Base-by-base conservation (phyloP, 2,113 vertebrate genomes). In the Dipodomys merriami region DNA sequence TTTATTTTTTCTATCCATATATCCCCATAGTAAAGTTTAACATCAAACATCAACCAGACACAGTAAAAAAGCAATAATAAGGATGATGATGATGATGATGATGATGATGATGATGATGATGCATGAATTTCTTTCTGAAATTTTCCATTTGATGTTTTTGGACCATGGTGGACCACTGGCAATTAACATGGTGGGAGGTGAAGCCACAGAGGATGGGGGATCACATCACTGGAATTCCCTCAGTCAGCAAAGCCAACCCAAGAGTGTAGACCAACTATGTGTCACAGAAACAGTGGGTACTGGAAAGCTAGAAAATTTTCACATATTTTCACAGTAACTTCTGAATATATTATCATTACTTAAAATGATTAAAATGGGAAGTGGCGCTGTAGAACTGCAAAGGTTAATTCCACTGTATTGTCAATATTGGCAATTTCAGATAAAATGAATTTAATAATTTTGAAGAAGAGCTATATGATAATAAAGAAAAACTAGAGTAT, bases 341-440 rank as follows among this genome's bases (percentile, higher is more conserved):
- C 69, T 89, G 72, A 92, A 73, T 88, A 69, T 73, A 79, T 88
- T 92, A 82, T 69, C 33, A 78, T 76, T 92, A 53, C 46, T 69
- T 91, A 88, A 91, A 92, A 80, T 86, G 29, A 80, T 89, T 67
- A 94, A 30, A 39, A 39, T 39, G n/a, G n/a, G n/a, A n/a, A n/a
- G n/a, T n/a, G n/a, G n/a, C n/a, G n/a, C n/a, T n/a, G n/a, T n/a
- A n/a, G n/a, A n/a, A 11, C 64, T 64, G 0, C 35, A 30, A 91
- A 49, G 80, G 29, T 90, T 89, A 78, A 94, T 83, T 77, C 7
- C 39, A 89, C 15, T 80, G 4, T 73, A 72, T 76, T 84, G 49
- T 64, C 81, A 94, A 86, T 83, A 86, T 84, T 84, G 91, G 35
- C 27, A 69, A 81, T 91, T 93, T 87, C 77, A 87, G 91, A 84